These are phyloP conservation scores for Allygus modestus DNA, from an alignment of 2,888 invertebrate genomes.

Conservation along the genomic window DNA sequence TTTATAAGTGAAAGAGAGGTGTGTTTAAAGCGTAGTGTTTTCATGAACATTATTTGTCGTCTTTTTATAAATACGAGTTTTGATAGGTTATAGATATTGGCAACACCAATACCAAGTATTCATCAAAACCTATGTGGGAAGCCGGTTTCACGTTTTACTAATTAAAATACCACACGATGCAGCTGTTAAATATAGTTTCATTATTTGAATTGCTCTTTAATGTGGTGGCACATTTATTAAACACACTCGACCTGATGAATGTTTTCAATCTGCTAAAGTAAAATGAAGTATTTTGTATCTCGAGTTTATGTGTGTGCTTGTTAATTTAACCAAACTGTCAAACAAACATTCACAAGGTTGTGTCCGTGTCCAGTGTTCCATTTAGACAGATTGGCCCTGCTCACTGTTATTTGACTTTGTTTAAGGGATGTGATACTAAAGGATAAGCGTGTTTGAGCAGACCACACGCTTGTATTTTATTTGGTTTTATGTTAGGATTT, in stretches of 20 bases:
- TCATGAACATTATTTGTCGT: no score
- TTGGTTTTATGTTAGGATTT: no score
- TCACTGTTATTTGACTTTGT: constrained; percentile 5
- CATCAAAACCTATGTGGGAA: neutral
- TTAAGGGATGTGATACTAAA: neutral
- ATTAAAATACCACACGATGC: constrained; percentile 17
- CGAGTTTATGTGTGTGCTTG: neutral
- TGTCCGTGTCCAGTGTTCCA: neutral
- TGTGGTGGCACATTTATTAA: constrained; percentile 25
- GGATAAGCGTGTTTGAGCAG: neutral
- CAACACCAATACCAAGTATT: neutral
- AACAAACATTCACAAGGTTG: neutral
- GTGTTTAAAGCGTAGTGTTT: no score
- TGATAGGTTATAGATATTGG: neutral
- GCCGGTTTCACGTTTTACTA: neutral
- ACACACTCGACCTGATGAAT: neutral
- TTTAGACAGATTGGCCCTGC: neutral
- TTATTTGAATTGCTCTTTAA: constrained; percentile 14
- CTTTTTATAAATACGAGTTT: no score
- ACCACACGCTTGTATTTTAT: no score
- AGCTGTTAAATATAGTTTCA: neutral
- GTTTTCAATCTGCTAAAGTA: constrained; percentile 27
- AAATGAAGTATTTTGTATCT: neutral
- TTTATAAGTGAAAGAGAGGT: no score
- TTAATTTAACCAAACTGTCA: constrained; percentile 8